phyloP scores from a whole-genome alignment of 2,113 vertebrate genomes.

The Leptobrachium ailaonicum region DNA sequence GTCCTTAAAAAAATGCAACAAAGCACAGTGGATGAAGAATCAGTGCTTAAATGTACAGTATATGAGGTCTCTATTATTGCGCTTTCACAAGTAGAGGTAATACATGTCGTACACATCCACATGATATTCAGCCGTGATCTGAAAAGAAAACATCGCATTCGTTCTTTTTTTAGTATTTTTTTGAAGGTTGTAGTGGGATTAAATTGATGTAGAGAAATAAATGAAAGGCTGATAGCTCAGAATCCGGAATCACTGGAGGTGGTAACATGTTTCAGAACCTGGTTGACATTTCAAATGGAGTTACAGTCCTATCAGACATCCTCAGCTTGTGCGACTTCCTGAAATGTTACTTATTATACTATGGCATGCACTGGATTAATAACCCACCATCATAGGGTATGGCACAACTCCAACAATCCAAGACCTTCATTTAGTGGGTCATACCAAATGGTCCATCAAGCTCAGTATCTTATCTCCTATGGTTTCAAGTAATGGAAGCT shows the following conservation, averaged over 20 bases:
- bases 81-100: conserved; percentile 12
- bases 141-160: too few species aligned
- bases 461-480: too few species aligned
- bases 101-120: conserved; percentile 23
- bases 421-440: too few species aligned
- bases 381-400: background rate
- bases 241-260: too few species aligned
- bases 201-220: too few species aligned
- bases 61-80: conserved; percentile 21
- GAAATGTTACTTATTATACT: background rate
- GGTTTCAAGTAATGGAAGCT: background rate
- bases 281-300: too few species aligned
- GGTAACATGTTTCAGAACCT: too few species aligned
- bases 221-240: too few species aligned
- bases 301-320: too few species aligned
- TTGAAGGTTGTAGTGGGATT: too few species aligned
- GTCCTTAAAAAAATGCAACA: conserved; percentile 12
- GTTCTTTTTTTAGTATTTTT: too few species aligned
- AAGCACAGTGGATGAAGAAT: conserved; percentile 11
- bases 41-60: conserved; percentile 1
- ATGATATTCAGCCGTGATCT: background rate
- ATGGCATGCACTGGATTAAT: background rate
- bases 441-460: too few species aligned
- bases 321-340: background rate
- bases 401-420: background rate